Evolutionary conservation across 2,888 invertebrate species (phyloP).

Genomic region (Plagodis pulveraria): DNA sequence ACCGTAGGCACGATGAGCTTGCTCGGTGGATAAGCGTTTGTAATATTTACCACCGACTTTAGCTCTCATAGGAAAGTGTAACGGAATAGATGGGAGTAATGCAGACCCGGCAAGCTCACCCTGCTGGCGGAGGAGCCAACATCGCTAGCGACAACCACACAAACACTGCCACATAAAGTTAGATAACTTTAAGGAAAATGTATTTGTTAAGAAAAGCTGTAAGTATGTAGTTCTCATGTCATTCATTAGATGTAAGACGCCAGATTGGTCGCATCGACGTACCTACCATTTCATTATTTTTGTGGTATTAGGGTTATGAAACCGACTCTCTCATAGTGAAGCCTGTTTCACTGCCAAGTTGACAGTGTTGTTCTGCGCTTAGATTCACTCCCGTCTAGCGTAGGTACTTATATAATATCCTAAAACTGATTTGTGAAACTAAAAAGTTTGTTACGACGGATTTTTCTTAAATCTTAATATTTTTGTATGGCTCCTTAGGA

Average conservation of each 20-base stretch:
- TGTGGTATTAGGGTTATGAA: conserved; percentile 33
- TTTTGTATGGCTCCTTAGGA: not conserved
- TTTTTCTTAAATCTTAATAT: not conserved
- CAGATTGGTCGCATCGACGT: conserved; percentile 7
- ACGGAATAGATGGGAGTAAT: too few species aligned
- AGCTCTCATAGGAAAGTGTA: too few species aligned
- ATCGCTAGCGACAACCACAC: conserved; percentile 76
- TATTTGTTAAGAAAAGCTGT: conserved; percentile 53
- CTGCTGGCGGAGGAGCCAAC: conserved; percentile 22
- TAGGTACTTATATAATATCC: conserved; percentile 3
- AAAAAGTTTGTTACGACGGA: too few species aligned
- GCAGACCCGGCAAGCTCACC: conserved; percentile 3
- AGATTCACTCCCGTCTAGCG: conserved; percentile 12
- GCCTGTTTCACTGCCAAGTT: conserved; percentile 70
- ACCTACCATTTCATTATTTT: conserved; percentile 22
- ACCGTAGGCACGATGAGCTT: conserved; percentile 51
- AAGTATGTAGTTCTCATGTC: conserved; percentile 43
- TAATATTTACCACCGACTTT: too few species aligned
- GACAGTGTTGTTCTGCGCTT: conserved; percentile 22
- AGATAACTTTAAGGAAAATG: conserved; percentile 51
- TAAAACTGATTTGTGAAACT: not conserved
- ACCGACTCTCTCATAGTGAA: conserved; percentile 36
- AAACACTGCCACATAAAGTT: conserved; percentile 77
- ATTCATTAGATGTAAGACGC: conserved; percentile 28
- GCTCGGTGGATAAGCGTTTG: too few species aligned